A percentile compares a stretch with the other conserved stretches of the same genome.
phyloP scores from a whole-genome alignment of 2,797 vertebrate species.

The Salarias fasciatus region DNA sequence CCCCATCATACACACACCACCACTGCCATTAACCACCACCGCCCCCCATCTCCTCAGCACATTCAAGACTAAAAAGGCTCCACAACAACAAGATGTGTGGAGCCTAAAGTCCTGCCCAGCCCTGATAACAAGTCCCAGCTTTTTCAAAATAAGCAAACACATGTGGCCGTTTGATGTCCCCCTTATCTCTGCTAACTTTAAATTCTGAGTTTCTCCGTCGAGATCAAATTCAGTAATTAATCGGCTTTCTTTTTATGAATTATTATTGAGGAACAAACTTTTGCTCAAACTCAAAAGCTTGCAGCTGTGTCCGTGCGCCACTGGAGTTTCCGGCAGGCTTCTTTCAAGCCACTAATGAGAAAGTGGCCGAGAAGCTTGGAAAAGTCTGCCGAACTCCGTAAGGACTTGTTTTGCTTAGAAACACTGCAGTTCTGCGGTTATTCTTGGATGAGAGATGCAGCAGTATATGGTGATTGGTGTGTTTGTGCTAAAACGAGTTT shows the following conservation, averaged over 20 bases:
- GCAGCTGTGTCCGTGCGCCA: constrained; percentile 52
- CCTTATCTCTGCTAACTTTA: constrained; percentile 82
- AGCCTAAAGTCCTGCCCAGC: constrained; percentile 81
- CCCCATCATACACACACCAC: constrained; percentile 48
- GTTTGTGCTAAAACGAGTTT: constrained; percentile 1
- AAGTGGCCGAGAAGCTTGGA: constrained; percentile 52
- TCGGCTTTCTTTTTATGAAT: constrained; percentile 59
- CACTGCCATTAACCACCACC: constrained; percentile 61
- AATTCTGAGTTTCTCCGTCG: constrained; percentile 73
- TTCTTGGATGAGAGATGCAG: constrained; percentile 20
- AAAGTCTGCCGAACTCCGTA: constrained; percentile 47
- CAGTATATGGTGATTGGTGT: constrained; percentile 16
- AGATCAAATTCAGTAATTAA: constrained; percentile 83
- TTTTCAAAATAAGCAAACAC: constrained; percentile 80
- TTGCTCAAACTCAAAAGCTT: constrained; percentile 59
- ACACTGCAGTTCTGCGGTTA: constrained; percentile 37
- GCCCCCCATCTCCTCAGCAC: constrained; percentile 50
- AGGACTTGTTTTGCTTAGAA: constrained; percentile 59
- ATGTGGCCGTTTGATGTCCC: constrained; percentile 81
- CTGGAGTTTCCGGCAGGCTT: constrained; percentile 53
- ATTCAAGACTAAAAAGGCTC: constrained; percentile 74
- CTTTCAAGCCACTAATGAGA: constrained; percentile 76
- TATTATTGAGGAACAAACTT: constrained; percentile 68
- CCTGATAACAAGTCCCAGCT: constrained; percentile 85
- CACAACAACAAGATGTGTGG: constrained; percentile 80